Evolutionary conservation across 2,888 invertebrate genomes (phyloP), one percentile per base, ranked within the genome.

Genomic region (Agrochola litura): DNA sequence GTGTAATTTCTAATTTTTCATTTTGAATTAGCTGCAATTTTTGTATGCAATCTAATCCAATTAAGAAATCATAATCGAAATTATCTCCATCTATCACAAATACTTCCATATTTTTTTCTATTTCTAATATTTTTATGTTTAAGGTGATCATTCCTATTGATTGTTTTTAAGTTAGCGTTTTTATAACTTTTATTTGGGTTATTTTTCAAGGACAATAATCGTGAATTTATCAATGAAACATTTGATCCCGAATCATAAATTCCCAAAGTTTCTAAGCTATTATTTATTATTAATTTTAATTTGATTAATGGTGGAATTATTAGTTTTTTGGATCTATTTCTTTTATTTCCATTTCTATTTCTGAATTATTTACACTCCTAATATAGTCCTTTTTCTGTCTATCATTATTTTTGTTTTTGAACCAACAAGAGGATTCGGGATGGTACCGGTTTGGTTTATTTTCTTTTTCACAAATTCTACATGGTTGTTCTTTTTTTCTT

Each of bases 261-360:
- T 8, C 25, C 58, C 1, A 30, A 30, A 0, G 5, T 9, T 30
- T 60, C 16, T 9, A 9, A 4, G 4, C 16, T 2, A 9, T 30
- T 1, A 19, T 60, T 60, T 30, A 60, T 19, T 30, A 19, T 1
- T 61, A 61, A 9, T 9, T 37, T 37, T 0, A 10, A 6, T 56
- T 56, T 25, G 1, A 80, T 80, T 58, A 82, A 87, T 85, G 87
- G 86, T 72, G 86, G 67, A 4, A 83, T 63, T 66, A 82, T 41
- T 79, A 60, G 88, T 30, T 89, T 87, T 89, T 80, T 72, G 61
- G 61, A 22, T 67, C n/a, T 6, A 12, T 19, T 43, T 79, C 43
- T 60, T 72, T 75, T 63, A 72, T 58, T 0, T 22, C 12, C 0
- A 43, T 37, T 68, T 79, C 67, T 37, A 79, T n/a, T 63, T 70